phyloP scores from a whole-genome alignment of 2,797 vertebrate genomes.

The Poecilia velifera region DNA sequence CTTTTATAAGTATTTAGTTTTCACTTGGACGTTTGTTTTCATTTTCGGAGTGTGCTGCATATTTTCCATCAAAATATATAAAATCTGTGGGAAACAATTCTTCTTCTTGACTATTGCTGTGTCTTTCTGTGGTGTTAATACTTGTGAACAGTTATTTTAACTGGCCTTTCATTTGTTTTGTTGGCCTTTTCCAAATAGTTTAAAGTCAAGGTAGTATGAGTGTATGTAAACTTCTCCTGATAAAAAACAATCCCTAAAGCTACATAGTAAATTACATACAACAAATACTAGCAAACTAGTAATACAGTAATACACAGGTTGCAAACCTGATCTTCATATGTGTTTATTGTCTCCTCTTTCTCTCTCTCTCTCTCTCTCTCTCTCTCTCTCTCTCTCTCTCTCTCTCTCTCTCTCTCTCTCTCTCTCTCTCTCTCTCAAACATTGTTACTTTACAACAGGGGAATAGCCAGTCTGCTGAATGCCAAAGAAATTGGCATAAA shows the following conservation, averaged over 20 bases:
- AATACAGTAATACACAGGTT: slow-evolving; percentile 1
- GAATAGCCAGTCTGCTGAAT: slow-evolving; percentile 86
- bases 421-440: neutral
- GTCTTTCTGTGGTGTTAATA: neutral
- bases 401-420: slow-evolving; percentile 2
- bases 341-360: slow-evolving; percentile 25
- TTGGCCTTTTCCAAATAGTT: neutral
- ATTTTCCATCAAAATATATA: neutral
- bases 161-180: neutral
- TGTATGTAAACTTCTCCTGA: neutral
- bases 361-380: slow-evolving; percentile 24
- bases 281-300: slow-evolving; percentile 2
- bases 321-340: slow-evolving; percentile 10
- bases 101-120: neutral
- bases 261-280: neutral
- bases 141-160: neutral
- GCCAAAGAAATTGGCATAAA: slow-evolving; percentile 89
- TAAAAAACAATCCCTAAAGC: neutral
- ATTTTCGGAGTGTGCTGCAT: neutral
- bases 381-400: slow-evolving; percentile 24
- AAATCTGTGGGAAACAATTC: neutral
- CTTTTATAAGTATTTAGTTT: neutral
- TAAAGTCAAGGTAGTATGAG: neutral
- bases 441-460: slow-evolving; percentile 75
- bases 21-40: neutral